These are phyloP conservation scores for Parnassius apollo DNA, from an alignment of 2,888 invertebrate genomes.

Conservation along the genomic window DNA sequence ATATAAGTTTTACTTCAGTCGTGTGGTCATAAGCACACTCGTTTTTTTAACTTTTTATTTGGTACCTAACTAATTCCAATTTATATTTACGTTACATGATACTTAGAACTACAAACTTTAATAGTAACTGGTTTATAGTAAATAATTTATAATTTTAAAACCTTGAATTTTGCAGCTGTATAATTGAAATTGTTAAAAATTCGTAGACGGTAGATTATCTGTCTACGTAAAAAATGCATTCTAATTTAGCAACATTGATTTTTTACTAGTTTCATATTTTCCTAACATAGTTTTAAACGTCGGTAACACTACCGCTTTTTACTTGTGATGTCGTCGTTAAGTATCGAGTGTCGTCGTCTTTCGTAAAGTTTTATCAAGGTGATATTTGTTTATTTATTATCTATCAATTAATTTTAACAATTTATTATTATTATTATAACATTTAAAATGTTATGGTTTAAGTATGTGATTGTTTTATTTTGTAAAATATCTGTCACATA, in stretches of 20 bases:
- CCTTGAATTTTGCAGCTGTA: too few species aligned
- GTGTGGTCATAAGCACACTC: too few species aligned
- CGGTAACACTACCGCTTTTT: conserved; percentile 35
- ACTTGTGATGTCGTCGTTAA: conserved; percentile 77
- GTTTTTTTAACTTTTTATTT: too few species aligned
- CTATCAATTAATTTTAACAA: neutral
- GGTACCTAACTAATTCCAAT: too few species aligned
- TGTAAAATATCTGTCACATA: conserved; percentile 4
- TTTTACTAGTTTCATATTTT: neutral
- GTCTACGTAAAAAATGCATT: neutral
- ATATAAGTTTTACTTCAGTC: too few species aligned
- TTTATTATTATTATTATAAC: conserved; percentile 3
- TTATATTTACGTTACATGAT: too few species aligned
- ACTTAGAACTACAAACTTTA: too few species aligned
- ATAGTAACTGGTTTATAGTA: too few species aligned
- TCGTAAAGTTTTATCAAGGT: conserved; percentile 79
- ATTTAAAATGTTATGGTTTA: too few species aligned
- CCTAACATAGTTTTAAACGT: conserved; percentile 16
- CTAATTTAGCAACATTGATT: conserved; percentile 40
- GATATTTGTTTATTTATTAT: conserved; percentile 40
- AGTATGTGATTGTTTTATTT: neutral
- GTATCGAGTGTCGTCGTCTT: conserved; percentile 77
- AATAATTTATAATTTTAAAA: too few species aligned
- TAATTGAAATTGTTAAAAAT: too few species aligned
- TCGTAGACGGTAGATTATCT: too few species aligned